Base-by-base conservation (phyloP, 1,140 invertebrate genomes). In the Drosophila ficusphila region DNA sequence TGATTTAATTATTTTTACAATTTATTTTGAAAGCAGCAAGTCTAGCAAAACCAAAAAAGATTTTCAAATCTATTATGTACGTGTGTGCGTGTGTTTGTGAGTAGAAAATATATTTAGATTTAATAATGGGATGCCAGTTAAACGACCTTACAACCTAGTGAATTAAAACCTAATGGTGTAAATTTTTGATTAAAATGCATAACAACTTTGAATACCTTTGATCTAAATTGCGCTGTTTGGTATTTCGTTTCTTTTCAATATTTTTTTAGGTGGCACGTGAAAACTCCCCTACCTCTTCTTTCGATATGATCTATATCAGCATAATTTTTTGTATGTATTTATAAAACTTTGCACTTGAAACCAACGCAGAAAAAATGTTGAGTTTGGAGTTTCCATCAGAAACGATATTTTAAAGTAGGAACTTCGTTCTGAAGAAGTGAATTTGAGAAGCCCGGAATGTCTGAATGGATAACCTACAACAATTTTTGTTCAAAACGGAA, bases 391-490 rank as follows among this genome's bases (percentile, higher is more conserved):
- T 79, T 65, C 77, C 77, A 64, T 33, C 46, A 44, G 58, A 62
- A 62, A 39, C 12, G 27, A 23, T 41, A 34, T 36, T 33, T 33
- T 8, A 19, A 6, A 39, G 31, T 36, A 31, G 60, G 34, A 53
- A 58, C 62, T 72, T 48, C 47, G 51, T 79, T 85, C 79, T 31
- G 54, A 65, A 67, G 79, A 79, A 85, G 14, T 51, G 41, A 79
- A 83, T 56, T 53, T 61, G 79, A 83, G 79, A 41, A 58, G 21
- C 8, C 29, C 54, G 75, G 79, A 82, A 83, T 83, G 69, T 52
- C 69, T 72, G 69, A 61, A 53, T 52, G 12, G 19, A 27, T 36
- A 11, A 7, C 19, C 39, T 29, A 7, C 16, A 5, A 11, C 14
- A 8, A 44, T 18, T 54, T 34, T 57, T 39, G 23, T 9, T 38